These are phyloP conservation scores for Protophormia terraenovae DNA, from an alignment of 2,888 invertebrate genomes.

Conservation along the genomic window DNA sequence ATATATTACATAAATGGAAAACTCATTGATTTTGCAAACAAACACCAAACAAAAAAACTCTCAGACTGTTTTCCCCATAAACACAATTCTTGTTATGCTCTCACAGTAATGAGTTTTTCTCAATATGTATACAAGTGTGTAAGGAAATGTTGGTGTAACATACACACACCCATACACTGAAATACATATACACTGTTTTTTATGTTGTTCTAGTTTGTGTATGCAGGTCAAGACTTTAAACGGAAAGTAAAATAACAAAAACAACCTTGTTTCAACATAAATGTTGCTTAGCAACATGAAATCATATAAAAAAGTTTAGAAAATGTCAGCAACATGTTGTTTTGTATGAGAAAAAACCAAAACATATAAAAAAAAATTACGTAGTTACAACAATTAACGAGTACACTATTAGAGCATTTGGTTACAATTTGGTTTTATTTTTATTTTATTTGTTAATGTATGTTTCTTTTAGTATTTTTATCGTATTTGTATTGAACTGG, in stretches of 20 bases:
- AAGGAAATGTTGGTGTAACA: slow-evolving; percentile 26
- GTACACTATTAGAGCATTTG: not conserved
- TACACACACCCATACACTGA: not conserved
- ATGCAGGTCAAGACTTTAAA: slow-evolving; percentile 69
- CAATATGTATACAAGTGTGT: not conserved
- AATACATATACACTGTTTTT: slow-evolving; percentile 12
- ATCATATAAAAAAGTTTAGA: not conserved
- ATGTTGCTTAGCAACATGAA: slow-evolving; percentile 63
- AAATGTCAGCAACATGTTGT: slow-evolving; percentile 67
- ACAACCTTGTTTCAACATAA: slow-evolving; percentile 67
- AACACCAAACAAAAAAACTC: no score
- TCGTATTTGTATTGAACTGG: slow-evolving; percentile 54
- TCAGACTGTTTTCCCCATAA: not conserved
- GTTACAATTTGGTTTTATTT: slow-evolving; percentile 26
- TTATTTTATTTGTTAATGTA: slow-evolving; percentile 18
- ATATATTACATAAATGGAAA: not conserved
- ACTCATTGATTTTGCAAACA: slow-evolving; percentile 26
- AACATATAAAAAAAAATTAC: not conserved
- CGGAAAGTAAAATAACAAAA: slow-evolving; percentile 63
- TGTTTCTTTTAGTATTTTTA: not conserved
- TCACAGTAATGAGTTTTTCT: slow-evolving; percentile 8
- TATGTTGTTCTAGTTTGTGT: slow-evolving; percentile 65
- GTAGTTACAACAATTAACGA: not conserved
- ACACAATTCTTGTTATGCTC: not conserved
- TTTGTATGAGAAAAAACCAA: no score